phyloP scores from a whole-genome alignment of 2,113 vertebrate genomes.

The Antechinus flavipes region DNA sequence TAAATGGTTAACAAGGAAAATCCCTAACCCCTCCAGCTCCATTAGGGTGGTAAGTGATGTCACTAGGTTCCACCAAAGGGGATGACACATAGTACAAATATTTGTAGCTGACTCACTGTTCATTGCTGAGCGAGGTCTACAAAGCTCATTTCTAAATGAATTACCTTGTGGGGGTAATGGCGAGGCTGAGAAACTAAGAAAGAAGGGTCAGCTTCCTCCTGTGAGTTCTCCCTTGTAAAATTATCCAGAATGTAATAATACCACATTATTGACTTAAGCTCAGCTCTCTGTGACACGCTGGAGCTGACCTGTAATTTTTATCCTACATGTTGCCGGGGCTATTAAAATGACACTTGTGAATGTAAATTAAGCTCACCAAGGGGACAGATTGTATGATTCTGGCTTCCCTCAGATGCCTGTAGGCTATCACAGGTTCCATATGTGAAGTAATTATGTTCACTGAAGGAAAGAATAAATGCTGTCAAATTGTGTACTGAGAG shows the following conservation, averaged over 20 bases:
- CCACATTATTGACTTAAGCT: constrained; percentile 88
- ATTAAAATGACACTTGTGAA: constrained; percentile 90
- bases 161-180: constrained; percentile 76
- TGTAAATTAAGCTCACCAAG: constrained; percentile 89
- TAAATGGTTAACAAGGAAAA: constrained; percentile 57
- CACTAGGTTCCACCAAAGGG: constrained; percentile 61
- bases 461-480: constrained; percentile 92
- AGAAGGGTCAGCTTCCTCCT: constrained; percentile 84
- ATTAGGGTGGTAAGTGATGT: constrained; percentile 31
- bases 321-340: constrained; percentile 86
- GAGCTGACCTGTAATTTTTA: constrained; percentile 89
- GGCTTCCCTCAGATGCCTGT: constrained; percentile 89
- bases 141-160: constrained; percentile 83
- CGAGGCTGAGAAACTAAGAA: constrained; percentile 82
- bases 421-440: constrained; percentile 92
- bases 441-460: constrained; percentile 92
- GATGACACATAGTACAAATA: constrained; percentile 74
- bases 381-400: constrained; percentile 90
- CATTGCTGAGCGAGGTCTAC: constrained; percentile 64
- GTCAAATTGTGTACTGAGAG: constrained; percentile 89
- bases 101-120: constrained; percentile 74
- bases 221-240: constrained; percentile 86
- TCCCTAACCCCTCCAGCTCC: constrained; percentile 51
- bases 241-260: constrained; percentile 86
- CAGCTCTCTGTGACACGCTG: constrained; percentile 84